A percentile compares a stretch with the other conserved stretches of the same genome.
These are phyloP conservation scores for Tetrapedia diversipes DNA, from an alignment of 2,888 invertebrate species.

Conservation along the genomic window DNA sequence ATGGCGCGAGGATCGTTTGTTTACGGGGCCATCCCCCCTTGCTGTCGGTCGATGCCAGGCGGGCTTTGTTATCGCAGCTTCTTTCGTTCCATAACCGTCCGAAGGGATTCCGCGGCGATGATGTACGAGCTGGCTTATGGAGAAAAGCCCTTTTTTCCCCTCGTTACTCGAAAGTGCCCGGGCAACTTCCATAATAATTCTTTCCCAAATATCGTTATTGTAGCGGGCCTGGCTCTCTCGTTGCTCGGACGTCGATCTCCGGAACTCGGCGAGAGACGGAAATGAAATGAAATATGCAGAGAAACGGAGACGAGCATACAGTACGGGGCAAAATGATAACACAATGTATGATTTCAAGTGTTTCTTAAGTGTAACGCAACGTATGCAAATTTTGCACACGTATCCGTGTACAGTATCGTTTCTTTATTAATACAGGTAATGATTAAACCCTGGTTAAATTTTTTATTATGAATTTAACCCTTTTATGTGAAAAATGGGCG, in stretches of 20 bases:
- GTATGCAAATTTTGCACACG: no score
- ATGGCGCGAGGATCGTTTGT: slow-evolving; percentile 59
- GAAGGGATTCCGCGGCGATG: slow-evolving; percentile 70
- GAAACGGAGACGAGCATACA: slow-evolving; percentile 8
- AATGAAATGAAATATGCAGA: slow-evolving; percentile 50
- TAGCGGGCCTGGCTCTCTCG: slow-evolving; percentile 49
- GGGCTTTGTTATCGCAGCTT: slow-evolving; percentile 72
- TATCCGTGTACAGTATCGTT: no score
- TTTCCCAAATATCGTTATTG: slow-evolving; percentile 74
- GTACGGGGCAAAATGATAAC: no score
- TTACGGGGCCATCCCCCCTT: slow-evolving; percentile 66
- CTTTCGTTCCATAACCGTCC: slow-evolving; percentile 72
- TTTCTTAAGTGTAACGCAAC: no score
- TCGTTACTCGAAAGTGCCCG: slow-evolving; percentile 70
- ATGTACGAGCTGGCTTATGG: slow-evolving; percentile 73
- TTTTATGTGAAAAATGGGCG: no score
- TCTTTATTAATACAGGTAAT: no score
- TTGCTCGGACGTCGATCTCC: slow-evolving; percentile 62
- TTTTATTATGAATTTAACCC: no score
- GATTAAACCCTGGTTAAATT: no score
- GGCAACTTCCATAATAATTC: slow-evolving; percentile 74
- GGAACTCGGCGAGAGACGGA: slow-evolving; percentile 15
- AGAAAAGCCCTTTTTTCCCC: slow-evolving; percentile 70
- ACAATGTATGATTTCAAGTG: no score
- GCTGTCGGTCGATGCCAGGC: slow-evolving; percentile 56